A percentile compares a stretch with the other conserved stretches of the same genome.
phyloP scores from a whole-genome alignment of 2,888 invertebrate genomes.

The Thecophora atra region DNA sequence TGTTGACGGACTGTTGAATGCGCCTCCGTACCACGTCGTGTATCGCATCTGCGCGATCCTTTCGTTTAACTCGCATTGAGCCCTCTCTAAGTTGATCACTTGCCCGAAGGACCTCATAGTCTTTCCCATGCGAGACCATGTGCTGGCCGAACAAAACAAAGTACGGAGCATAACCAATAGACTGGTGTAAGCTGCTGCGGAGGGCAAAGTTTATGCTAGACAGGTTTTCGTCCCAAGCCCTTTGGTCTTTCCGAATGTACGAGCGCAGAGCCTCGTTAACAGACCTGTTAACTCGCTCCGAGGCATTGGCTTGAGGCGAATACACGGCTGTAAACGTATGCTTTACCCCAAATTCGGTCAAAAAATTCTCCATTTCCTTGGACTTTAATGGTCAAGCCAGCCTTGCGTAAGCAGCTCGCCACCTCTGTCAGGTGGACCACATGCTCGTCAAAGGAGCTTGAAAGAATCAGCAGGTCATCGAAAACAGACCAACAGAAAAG shows the following conservation, averaged over 20 bases:
- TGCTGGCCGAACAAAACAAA: conserved; percentile 36
- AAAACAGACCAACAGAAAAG: too few species aligned
- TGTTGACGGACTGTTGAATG: too few species aligned
- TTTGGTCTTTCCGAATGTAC: conserved; percentile 33
- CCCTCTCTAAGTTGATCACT: conserved; percentile 7
- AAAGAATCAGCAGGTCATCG: conserved; percentile 40
- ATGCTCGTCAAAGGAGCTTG: conserved; percentile 32
- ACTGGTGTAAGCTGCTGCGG: conserved; percentile 19
- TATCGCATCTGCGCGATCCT: neutral
- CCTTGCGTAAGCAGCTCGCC: conserved; percentile 27
- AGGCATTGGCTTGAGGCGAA: conserved; percentile 37
- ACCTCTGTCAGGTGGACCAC: conserved; percentile 29
- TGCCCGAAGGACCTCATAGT: conserved; percentile 8
- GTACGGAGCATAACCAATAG: conserved; percentile 32
- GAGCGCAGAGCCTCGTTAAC: conserved; percentile 33
- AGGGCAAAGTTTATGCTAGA: conserved; percentile 33
- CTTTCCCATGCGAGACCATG: conserved; percentile 33
- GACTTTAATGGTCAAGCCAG: conserved; percentile 37
- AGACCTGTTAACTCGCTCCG: conserved; percentile 38
- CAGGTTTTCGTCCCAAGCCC: conserved; percentile 35
- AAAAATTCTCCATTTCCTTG: neutral
- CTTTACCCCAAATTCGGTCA: neutral
- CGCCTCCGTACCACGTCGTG: conserved; percentile 6
- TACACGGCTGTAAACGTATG: conserved; percentile 31
- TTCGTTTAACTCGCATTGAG: neutral